phyloP scores from a whole-genome alignment of 2,888 invertebrate species.

The Gymnosoma rotundatum region DNA sequence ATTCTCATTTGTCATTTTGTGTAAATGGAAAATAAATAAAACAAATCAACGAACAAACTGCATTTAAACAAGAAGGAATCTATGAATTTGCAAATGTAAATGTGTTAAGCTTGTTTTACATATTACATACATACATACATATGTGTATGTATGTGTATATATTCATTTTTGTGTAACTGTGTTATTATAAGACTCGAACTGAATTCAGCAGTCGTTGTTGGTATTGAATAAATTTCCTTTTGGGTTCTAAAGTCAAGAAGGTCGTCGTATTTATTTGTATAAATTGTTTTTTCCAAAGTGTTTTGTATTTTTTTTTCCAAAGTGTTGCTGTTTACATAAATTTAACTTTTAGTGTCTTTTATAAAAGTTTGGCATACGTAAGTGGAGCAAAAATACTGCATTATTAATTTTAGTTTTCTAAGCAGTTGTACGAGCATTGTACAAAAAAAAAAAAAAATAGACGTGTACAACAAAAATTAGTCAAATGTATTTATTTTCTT shows the following conservation, averaged over 20 bases:
- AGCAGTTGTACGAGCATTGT: background rate
- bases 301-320: conserved; percentile 25
- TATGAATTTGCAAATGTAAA: conserved; percentile 8
- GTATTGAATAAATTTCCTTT: conserved; percentile 37
- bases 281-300: conserved; percentile 5
- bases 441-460: background rate
- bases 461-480: too few relatives aligned
- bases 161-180: background rate
- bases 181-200: background rate
- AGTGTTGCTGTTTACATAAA: conserved; percentile 56
- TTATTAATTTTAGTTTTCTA: conserved; percentile 58
- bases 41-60: conserved; percentile 1
- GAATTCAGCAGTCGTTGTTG: conserved; percentile 11
- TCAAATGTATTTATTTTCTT: too few relatives aligned
- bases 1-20: conserved; percentile 17
- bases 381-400: conserved; percentile 69
- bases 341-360: conserved; percentile 49
- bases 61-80: conserved; percentile 26
- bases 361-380: conserved; percentile 62
- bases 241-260: conserved; percentile 54
- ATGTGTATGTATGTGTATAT: background rate
- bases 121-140: background rate
- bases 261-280: conserved; percentile 59
- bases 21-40: background rate
- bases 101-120: conserved; percentile 1